Conservation (phyloP, 2,888 invertebrate genomes). For the Cheilosia impressa region DNA sequence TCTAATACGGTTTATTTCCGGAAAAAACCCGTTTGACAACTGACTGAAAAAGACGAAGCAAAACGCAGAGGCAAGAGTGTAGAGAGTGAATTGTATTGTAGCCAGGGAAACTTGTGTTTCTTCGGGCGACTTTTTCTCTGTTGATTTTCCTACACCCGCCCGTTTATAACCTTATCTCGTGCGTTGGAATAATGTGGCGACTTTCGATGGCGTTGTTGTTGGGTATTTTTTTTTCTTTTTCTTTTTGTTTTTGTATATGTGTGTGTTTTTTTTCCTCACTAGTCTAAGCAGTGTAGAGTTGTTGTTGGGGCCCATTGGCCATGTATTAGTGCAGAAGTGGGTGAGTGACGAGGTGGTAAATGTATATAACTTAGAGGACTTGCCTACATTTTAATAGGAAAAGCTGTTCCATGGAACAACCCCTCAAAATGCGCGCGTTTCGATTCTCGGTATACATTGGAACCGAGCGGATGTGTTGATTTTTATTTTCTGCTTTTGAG, state of each 20-base stretch:
- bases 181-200: not conserved
- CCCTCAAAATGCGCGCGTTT: conserved; percentile 17
- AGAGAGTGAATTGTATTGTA: not conserved
- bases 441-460: not conserved
- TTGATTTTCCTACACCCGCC: not conserved
- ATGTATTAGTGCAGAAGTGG: not conserved
- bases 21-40: conserved; percentile 49
- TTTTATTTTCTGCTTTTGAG: not conserved
- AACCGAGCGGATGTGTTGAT: not conserved
- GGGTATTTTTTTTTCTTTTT: not conserved
- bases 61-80: conserved; percentile 20
- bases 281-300: not conserved
- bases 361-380: not conserved
- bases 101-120: not conserved
- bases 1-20: conserved; percentile 22
- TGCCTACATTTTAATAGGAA: not conserved
- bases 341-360: not conserved
- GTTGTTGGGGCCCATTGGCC: not conserved
- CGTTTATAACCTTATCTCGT: conserved; percentile 21
- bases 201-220: not conserved
- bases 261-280: not conserved
- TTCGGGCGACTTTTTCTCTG: not conserved
- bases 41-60: conserved; percentile 25
- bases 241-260: not conserved
- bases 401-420: not conserved